Percentiles rank a stretch among this genome's conserved stretches.
Conservation (phyloP, 2,888 invertebrate genomes). For the Chrysina gloriosa region DNA sequence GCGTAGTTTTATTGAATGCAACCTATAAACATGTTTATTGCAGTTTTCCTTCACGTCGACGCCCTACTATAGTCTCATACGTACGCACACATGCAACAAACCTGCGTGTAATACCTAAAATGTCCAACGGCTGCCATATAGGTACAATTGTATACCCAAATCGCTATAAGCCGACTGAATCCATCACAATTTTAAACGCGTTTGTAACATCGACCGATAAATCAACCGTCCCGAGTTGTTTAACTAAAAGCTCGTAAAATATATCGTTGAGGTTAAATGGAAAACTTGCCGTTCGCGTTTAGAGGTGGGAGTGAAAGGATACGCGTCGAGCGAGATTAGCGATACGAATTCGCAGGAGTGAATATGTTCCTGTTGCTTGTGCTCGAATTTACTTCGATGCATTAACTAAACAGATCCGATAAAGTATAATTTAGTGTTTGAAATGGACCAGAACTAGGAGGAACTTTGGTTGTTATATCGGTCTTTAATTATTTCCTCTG, state of each 20-base stretch:
- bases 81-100: too few species aligned
- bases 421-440: background rate
- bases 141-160: too few species aligned
- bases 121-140: too few species aligned
- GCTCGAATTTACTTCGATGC: background rate
- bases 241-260: conserved; percentile 59
- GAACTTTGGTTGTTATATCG: too few species aligned
- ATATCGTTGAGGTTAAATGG: conserved; percentile 56
- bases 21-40: too few species aligned
- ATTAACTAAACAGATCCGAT: conserved; percentile 8
- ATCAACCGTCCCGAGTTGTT: conserved; percentile 57
- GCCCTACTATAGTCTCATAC: too few species aligned
- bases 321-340: conserved; percentile 14
- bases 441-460: too few species aligned
- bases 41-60: too few species aligned
- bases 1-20: too few species aligned
- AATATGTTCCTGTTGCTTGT: conserved; percentile 17
- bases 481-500: too few species aligned
- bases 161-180: background rate
- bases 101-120: too few species aligned
- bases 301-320: conserved; percentile 14
- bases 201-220: conserved; percentile 49
- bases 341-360: conserved; percentile 6
- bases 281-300: conserved; percentile 49
- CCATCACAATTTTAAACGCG: conserved; percentile 48